Evolutionary conservation across 2,797 vertebrate species (phyloP).

Genomic region (Anas bahamensis): DNA sequence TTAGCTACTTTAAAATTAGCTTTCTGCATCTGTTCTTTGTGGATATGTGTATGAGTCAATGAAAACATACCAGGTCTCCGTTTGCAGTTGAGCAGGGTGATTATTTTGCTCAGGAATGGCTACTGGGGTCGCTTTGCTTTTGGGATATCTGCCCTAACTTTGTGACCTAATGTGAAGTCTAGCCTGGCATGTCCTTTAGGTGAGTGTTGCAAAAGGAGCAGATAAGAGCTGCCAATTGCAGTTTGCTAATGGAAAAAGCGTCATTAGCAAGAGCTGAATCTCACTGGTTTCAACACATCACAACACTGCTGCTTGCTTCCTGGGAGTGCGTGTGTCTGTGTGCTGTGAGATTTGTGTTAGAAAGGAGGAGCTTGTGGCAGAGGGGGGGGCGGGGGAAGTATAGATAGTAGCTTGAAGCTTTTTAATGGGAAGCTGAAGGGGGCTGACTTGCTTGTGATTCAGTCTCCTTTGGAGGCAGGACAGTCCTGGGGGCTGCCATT

Average conservation of each 20-base stretch:
- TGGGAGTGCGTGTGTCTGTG: not conserved
- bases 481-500: slow-evolving; percentile 30
- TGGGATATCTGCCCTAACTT: not conserved
- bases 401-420: not conserved
- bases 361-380: slow-evolving; percentile 25
- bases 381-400: not conserved
- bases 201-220: not conserved
- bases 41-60: not conserved
- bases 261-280: not conserved
- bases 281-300: slow-evolving; percentile 17
- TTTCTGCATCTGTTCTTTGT: not conserved
- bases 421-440: not conserved
- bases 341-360: slow-evolving; percentile 20
- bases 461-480: not conserved
- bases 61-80: not conserved
- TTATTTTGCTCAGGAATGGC: not conserved
- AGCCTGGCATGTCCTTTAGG: not conserved
- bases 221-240: not conserved
- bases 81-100: not conserved
- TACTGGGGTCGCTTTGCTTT: not conserved
- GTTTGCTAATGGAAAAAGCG: slow-evolving; percentile 1
- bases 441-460: slow-evolving; percentile 5
- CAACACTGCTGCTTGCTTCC: not conserved
- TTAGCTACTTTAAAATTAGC: not conserved
- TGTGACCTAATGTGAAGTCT: not conserved